A percentile compares a stretch with the other conserved stretches of the same genome.
Conservation (phyloP, 2,113 vertebrate species). For the Dendrocopos noguchii region DNA sequence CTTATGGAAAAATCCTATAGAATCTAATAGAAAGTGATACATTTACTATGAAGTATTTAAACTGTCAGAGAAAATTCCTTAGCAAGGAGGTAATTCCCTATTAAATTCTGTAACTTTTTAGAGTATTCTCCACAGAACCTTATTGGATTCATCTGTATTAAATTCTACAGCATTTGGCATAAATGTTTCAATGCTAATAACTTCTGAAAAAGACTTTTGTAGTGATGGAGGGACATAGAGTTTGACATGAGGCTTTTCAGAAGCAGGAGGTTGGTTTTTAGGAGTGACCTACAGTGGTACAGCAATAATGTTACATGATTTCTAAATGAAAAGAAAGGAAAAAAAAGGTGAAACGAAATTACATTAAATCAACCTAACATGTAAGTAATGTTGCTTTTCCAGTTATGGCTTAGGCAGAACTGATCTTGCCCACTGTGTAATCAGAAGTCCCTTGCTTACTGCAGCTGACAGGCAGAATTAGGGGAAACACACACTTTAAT, state of each 20-base stretch:
- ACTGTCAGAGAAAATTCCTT: conserved; percentile 55
- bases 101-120: conserved; percentile 29
- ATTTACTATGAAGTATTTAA: conserved; percentile 68
- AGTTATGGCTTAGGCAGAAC: neutral
- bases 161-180: conserved; percentile 42
- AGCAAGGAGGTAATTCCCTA: conserved; percentile 51
- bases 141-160: conserved; percentile 29
- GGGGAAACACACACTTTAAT: neutral
- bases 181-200: conserved; percentile 3
- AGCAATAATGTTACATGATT: neutral
- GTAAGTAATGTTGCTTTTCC: neutral
- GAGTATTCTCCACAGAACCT: conserved; percentile 29
- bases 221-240: neutral
- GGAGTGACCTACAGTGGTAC: neutral
- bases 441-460: conserved; percentile 2
- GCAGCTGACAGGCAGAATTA: conserved; percentile 41
- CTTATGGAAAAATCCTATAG: conserved; percentile 56
- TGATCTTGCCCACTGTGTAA: conserved; percentile 5
- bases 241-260: neutral
- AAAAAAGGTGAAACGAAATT: neutral
- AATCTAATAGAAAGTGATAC: conserved; percentile 56
- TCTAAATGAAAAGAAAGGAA: neutral
- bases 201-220: neutral
- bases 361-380: neutral
- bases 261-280: neutral